Evolutionary conservation across 2,113 vertebrate species (phyloP), one percentile per base, ranked within the genome.

Genomic region (Rhynchomys soricoides): DNA sequence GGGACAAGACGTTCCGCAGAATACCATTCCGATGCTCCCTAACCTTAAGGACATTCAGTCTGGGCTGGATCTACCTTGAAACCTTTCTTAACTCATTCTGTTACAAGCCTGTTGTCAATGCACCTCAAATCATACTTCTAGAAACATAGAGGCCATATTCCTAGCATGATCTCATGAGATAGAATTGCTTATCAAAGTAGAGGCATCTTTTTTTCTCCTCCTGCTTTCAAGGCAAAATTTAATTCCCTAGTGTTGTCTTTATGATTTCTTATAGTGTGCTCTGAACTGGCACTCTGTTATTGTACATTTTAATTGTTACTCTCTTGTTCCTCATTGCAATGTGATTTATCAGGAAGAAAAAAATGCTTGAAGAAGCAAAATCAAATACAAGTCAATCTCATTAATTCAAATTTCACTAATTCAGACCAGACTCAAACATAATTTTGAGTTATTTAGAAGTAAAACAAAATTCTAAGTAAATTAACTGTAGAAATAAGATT

Each of bases 401-500:
- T 97, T 94, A 94, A 95, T 95, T 93, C 94, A 95, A 92, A 90
- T 77, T 62, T 77, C 81, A 87, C 62, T 95, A 97, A 96, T 89
- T 97, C 82, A 95, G 82, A 74, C 34, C 90, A 70, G n/a, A 95
- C 31, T 11, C 31, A 78, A 95, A 91, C 16, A 92, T 74, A 97
- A 95, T 83, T 94, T 92, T 89, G 22, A 90, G 81, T 57, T 94
- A 89, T 87, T 73, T 89, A 66, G 52, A 91, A 89, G 26, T 45
- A 90, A 94, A 95, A 73, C 16, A 92, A 92, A 89, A 48, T 95
- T 78, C 37, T 81, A 89, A 79, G 21, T 94, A 87, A 95, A 86
- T 91, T 78, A 89, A 62, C 9, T 21, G 16, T 66, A 21, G n/a
- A 89, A 96, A 93, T 86, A 83, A 94, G n/a, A 66, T 40, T 52